phyloP scores from a whole-genome alignment of 2,113 vertebrate genomes.

The Phylloscopus trochiloides region DNA sequence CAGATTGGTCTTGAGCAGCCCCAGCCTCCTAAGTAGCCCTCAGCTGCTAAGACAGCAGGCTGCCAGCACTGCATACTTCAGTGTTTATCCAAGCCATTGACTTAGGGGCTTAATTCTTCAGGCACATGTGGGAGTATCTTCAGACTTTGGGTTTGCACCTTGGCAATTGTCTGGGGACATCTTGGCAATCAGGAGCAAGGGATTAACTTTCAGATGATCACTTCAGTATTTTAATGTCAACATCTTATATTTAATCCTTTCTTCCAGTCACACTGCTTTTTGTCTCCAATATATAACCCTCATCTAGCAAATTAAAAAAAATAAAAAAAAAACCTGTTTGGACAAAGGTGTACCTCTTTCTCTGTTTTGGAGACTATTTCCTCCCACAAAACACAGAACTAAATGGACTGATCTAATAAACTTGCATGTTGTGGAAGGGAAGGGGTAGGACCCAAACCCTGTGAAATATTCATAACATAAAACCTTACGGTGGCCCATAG shows the following conservation, averaged over 20 bases:
- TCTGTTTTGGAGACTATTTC: not conserved
- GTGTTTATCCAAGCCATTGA: not conserved
- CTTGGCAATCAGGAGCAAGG: not conserved
- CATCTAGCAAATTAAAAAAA: not conserved
- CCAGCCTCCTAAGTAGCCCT: not conserved
- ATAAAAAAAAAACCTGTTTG: not conserved
- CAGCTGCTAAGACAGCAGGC: not conserved
- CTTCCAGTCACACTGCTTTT: not conserved
- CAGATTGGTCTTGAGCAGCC: not conserved
- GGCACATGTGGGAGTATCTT: not conserved
- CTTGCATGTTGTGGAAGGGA: not conserved
- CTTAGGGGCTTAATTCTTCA: not conserved
- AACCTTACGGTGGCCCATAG: slow-evolving; percentile 64
- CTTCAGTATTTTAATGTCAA: not conserved
- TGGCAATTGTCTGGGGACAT: not conserved
- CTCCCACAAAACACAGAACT: not conserved
- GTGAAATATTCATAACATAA: not conserved
- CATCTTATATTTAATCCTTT: not conserved
- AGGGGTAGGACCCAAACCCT: not conserved
- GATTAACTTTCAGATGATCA: not conserved
- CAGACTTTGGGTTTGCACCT: not conserved
- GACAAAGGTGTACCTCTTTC: not conserved
- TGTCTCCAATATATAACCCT: not conserved
- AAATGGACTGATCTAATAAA: not conserved
- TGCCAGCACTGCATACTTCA: not conserved